These are phyloP conservation scores for Meteorus cinctellus DNA, from an alignment of 2,888 invertebrate species.

Conservation along the genomic window DNA sequence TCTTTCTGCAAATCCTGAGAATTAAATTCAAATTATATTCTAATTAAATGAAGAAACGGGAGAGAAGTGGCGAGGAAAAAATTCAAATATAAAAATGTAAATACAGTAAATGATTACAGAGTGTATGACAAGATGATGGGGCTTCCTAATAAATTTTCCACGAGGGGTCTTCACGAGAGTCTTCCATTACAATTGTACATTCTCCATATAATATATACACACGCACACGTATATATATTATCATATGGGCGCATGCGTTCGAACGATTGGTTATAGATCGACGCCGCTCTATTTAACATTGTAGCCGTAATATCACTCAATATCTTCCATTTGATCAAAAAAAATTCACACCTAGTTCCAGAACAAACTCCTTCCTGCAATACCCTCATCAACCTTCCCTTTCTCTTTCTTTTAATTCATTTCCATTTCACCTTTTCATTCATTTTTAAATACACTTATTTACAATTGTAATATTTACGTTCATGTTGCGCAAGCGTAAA, in stretches of 20 bases:
- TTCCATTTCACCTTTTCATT: background rate
- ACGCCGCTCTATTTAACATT: slow-evolving; percentile 47
- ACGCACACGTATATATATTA: background rate
- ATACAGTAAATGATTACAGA: slow-evolving; percentile 3
- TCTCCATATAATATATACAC: background rate
- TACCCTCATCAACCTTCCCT: no score
- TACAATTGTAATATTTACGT: background rate
- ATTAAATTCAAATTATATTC: background rate
- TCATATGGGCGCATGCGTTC: slow-evolving; percentile 50
- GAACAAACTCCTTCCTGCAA: no score
- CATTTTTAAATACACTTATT: background rate
- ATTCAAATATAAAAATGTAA: background rate
- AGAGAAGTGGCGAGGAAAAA: background rate
- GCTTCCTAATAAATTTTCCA: slow-evolving; percentile 29
- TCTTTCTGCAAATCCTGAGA: no score
- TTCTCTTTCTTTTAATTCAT: no score
- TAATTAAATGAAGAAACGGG: background rate
- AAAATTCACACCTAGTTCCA: no score
- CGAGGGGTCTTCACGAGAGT: slow-evolving; percentile 29
- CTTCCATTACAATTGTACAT: slow-evolving; percentile 14
- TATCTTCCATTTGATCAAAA: background rate
- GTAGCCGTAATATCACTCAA: background rate
- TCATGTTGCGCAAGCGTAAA: background rate
- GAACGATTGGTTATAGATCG: slow-evolving; percentile 53
- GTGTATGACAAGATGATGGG: slow-evolving; percentile 10